These are phyloP conservation scores for Scotopteryx bipunctaria DNA, from an alignment of 2,888 invertebrate species.

Conservation along the genomic window DNA sequence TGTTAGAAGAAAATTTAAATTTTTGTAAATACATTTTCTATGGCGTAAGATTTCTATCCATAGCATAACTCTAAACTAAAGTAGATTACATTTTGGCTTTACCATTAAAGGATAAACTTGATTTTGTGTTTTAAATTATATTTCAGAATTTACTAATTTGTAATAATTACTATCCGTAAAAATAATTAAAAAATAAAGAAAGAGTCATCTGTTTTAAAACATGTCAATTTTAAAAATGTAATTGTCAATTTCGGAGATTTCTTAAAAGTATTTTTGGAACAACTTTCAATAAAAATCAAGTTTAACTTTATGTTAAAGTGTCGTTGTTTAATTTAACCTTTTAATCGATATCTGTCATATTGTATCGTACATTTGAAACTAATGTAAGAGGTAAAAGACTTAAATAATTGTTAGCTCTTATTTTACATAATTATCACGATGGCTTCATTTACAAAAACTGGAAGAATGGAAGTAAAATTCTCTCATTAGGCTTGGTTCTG, in stretches of 20 bases:
- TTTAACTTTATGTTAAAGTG: conserved; percentile 6
- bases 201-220: too few relatives aligned
- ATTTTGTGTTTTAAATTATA: not conserved
- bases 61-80: conserved; percentile 48
- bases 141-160: not conserved
- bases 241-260: not conserved
- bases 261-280: not conserved
- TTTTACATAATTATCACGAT: conserved; percentile 4
- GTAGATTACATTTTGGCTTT: conserved; percentile 27
- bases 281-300: conserved; percentile 9
- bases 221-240: not conserved
- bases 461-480: not conserved
- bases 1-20: conserved; percentile 41
- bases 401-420: conserved; percentile 35
- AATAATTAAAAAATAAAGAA: too few relatives aligned
- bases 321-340: conserved; percentile 27
- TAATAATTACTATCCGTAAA: too few relatives aligned
- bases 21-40: conserved; percentile 68
- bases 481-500: not conserved
- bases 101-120: conserved; percentile 1
- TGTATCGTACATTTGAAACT: conserved; percentile 29
- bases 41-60: conserved; percentile 65
- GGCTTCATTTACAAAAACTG: not conserved
- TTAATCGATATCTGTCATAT: conserved; percentile 28
- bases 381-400: conserved; percentile 41